A percentile compares a stretch with the other conserved stretches of the same genome.
phyloP scores from a whole-genome alignment of 2,888 invertebrate genomes.

The Tanypteryx hageni region DNA sequence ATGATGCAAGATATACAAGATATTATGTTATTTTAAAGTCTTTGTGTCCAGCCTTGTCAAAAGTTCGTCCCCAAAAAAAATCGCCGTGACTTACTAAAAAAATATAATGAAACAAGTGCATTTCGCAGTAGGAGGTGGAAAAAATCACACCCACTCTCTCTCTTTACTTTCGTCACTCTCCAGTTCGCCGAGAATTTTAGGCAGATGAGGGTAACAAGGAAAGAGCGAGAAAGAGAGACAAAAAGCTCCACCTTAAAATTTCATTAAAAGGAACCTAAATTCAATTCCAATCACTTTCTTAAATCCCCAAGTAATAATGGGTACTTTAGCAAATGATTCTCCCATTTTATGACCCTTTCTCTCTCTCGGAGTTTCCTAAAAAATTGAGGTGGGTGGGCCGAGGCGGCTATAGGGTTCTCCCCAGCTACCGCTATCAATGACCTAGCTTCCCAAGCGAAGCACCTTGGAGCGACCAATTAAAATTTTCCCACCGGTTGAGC shows the following conservation, averaged over 20 bases:
- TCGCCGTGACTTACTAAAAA: conserved; percentile 9
- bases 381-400: neutral
- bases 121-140: neutral
- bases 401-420: neutral
- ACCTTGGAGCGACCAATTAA: conserved; percentile 52
- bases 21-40: too few species aligned
- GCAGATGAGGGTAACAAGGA: neutral
- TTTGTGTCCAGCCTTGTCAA: too few species aligned
- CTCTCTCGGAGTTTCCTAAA: neutral
- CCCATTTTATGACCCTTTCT: neutral
- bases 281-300: conserved; percentile 51
- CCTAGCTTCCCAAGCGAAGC: conserved; percentile 34
- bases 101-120: neutral
- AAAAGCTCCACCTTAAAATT: conserved; percentile 36
- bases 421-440: conserved; percentile 39
- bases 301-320: conserved; percentile 47
- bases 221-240: neutral
- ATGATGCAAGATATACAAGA: too few species aligned
- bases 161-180: neutral
- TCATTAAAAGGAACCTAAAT: conserved; percentile 49
- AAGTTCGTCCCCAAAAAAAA: too few species aligned
- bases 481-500: neutral
- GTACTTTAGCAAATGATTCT: conserved; percentile 47
- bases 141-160: neutral
- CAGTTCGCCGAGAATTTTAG: neutral